These are phyloP conservation scores for Solen grandis DNA, from an alignment of 1,140 invertebrate species.

Conservation along the genomic window DNA sequence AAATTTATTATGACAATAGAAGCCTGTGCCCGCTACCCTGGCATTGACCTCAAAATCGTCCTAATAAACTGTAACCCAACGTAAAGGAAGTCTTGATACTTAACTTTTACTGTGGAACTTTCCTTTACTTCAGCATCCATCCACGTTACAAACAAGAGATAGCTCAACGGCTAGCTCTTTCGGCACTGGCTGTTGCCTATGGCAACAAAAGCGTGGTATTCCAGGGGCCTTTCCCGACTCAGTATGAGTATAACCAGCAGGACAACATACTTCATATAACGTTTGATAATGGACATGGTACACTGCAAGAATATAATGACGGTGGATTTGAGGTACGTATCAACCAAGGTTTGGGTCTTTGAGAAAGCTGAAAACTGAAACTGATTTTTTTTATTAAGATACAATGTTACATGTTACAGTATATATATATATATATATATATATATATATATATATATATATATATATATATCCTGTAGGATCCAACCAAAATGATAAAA, in stretches of 20 bases:
- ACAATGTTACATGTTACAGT: too few species aligned
- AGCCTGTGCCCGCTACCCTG: background rate
- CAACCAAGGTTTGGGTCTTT: too few species aligned
- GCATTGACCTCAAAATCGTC: background rate
- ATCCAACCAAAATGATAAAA: too few species aligned
- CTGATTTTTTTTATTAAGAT: too few species aligned
- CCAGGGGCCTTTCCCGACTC: constrained; percentile 60
- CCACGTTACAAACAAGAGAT: constrained; percentile 75
- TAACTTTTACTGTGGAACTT: background rate
- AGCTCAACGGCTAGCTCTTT: constrained; percentile 62
- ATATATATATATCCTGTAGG: too few species aligned
- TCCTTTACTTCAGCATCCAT: constrained; percentile 67
- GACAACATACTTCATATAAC: background rate
- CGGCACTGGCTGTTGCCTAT: constrained; percentile 71
- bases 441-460: too few species aligned
- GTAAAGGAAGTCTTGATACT: background rate
- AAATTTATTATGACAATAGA: background rate
- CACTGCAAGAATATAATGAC: constrained; percentile 38
- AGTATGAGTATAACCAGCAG: background rate
- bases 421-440: too few species aligned
- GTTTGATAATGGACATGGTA: background rate
- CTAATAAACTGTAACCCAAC: background rate
- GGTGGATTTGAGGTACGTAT: constrained; percentile 65
- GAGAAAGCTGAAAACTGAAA: too few species aligned
- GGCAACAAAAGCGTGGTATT: constrained; percentile 37